Percentiles rank a stretch among this genome's conserved stretches.
Evolutionary conservation across 2,888 invertebrate genomes (phyloP).

Genomic region (Leucoma salicis): DNA sequence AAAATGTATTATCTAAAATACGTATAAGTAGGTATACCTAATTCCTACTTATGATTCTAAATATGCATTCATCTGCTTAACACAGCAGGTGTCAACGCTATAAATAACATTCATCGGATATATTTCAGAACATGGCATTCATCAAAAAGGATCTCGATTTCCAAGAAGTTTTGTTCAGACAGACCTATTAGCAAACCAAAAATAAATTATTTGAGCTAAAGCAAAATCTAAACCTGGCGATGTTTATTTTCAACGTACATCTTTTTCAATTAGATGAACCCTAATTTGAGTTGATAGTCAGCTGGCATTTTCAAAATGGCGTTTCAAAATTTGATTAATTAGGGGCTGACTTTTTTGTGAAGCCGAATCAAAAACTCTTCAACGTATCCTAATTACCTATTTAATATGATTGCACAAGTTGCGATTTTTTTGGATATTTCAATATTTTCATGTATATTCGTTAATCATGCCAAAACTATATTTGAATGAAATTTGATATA

Average conservation of each 20-base stretch:
- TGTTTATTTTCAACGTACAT: slow-evolving; percentile 38
- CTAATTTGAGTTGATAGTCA: slow-evolving; percentile 23
- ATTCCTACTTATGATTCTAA: no score
- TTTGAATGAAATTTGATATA: no score
- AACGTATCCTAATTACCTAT: no score
- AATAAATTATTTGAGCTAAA: slow-evolving; percentile 11
- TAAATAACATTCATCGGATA: slow-evolving; percentile 6
- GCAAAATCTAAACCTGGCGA: slow-evolving; percentile 9
- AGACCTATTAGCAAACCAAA: slow-evolving; percentile 13
- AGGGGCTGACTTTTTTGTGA: slow-evolving; percentile 24
- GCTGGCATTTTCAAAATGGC: slow-evolving; percentile 32
- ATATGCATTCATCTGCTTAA: no score
- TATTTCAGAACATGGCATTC: slow-evolving; percentile 6
- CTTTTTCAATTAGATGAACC: slow-evolving; percentile 43
- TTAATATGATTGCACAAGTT: no score
- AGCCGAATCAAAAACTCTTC: slow-evolving; percentile 13
- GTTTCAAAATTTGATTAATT: slow-evolving; percentile 42
- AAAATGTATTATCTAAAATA: no score
- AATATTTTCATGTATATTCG: no score
- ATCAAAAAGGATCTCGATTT: slow-evolving; percentile 15
- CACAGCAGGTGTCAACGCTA: slow-evolving; percentile 6
- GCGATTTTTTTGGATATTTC: no score
- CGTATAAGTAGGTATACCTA: no score
- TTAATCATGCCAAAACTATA: no score
- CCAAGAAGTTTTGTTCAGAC: slow-evolving; percentile 25